Evolutionary conservation across 2,797 vertebrate genomes (phyloP), one percentile per base, ranked within the genome.

Genomic region (Leptoclinus maculatus): DNA sequence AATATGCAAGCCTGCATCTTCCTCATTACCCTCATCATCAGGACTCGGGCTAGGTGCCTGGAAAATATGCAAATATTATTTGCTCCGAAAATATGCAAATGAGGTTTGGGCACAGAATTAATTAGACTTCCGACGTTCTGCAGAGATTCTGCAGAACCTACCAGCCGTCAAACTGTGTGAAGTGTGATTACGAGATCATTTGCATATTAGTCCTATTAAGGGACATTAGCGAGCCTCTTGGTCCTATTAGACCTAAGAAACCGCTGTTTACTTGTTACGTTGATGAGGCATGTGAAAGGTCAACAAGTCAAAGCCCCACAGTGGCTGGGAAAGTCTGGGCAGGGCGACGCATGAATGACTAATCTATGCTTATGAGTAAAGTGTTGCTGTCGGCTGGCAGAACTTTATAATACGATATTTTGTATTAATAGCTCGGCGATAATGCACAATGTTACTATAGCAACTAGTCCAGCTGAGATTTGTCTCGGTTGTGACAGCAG

Each of bases 21-120:
- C 76, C 57, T 64, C 65, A 71, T 68, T 73, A 84, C 74, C 58
- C 58, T 75, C 74, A 85, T 76, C 74, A 86, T 78, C 71, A 57
- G 54, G 66, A 84, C 64, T 80, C 75, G 11, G 74, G 82, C 76
- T 62, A 73, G 70, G 65, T 83, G 86, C 86, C 71, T 71, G 65
- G 82, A 87, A 87, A 86, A 78, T 74, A 89, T 89, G 89, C 71
- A 78, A 89, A 91, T 90, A 59, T 49, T 58, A 77, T 82, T 74
- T 65, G 45, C 77, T 80, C 60, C 73, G 8, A 88, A 91, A 89
- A 83, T 82, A 90, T 90, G 85, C n/a, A 85, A 86, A 91, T 87
- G 80, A 85, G 63, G 62, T 83, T 62, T 62, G 74, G 79, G 83
- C 71, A 34, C 29, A 76, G 70, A 85, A 88, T 89, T 86, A 88